phyloP scores from a whole-genome alignment of 2,797 vertebrate species.

The Gastrophryne carolinensis region DNA sequence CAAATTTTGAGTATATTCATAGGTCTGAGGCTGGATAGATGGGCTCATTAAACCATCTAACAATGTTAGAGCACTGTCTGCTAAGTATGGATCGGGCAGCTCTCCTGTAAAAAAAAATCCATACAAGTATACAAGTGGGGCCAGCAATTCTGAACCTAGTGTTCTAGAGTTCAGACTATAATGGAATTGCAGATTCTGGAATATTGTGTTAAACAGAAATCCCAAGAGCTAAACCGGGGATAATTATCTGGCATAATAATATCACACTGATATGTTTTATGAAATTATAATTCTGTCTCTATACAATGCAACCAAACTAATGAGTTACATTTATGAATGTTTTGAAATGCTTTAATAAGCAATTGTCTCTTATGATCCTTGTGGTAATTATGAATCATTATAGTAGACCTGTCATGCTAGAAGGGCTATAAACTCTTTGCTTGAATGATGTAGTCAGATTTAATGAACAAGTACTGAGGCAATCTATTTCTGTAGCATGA shows the following conservation, averaged over 20 bases:
- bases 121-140: no score
- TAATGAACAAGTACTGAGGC: slow-evolving; percentile 37
- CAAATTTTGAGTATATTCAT: no score
- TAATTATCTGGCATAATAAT: slow-evolving; percentile 33
- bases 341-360: slow-evolving; percentile 45
- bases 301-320: slow-evolving; percentile 10
- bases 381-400: slow-evolving; percentile 45
- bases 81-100: no score
- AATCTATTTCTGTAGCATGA: slow-evolving; percentile 34
- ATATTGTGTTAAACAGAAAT: background rate
- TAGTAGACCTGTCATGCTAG: slow-evolving; percentile 24
- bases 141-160: no score
- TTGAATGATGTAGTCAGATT: slow-evolving; percentile 25
- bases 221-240: background rate
- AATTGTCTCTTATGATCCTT: slow-evolving; percentile 37
- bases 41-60: no score
- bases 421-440: slow-evolving; percentile 19
- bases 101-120: no score
- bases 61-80: no score
- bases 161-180: no score
- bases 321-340: slow-evolving; percentile 17
- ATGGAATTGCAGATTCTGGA: background rate
- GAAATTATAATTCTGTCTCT: slow-evolving; percentile 8
- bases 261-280: slow-evolving; percentile 12
- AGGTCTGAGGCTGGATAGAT: no score